A percentile compares a stretch with the other conserved stretches of the same genome.
phyloP scores from a whole-genome alignment of 2,888 invertebrate species.

The Actias luna region DNA sequence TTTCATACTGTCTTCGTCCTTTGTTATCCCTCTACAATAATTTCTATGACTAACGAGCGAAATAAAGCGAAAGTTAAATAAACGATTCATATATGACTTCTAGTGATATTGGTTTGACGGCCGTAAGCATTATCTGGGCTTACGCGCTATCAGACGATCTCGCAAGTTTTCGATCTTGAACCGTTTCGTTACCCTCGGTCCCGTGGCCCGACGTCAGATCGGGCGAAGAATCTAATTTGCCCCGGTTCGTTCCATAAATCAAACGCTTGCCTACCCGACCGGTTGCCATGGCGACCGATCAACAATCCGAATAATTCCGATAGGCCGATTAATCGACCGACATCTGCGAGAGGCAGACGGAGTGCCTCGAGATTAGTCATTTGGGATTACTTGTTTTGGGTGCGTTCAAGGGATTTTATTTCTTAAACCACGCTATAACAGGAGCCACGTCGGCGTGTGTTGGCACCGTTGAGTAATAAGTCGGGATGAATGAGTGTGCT shows the following conservation, averaged over 20 bases:
- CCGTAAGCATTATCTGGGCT: background rate
- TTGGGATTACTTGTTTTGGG: constrained; percentile 52
- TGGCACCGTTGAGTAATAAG: constrained; percentile 35
- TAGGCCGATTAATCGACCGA: constrained; percentile 72
- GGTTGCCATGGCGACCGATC: constrained; percentile 57
- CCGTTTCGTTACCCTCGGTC: constrained; percentile 1
- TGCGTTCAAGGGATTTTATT: constrained; percentile 7
- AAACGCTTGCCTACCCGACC: constrained; percentile 21
- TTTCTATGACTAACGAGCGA: background rate
- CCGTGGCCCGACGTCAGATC: constrained; percentile 5
- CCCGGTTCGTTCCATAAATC: constrained; percentile 26
- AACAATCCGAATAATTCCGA: constrained; percentile 62
- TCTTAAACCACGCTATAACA: constrained; percentile 18
- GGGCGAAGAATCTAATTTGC: constrained; percentile 16
- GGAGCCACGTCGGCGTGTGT: constrained; percentile 27
- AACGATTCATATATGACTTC: background rate
- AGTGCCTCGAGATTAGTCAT: constrained; percentile 69
- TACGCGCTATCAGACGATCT: background rate
- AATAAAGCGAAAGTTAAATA: background rate
- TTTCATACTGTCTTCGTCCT: too few relatives aligned
- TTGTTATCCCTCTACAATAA: too few relatives aligned
- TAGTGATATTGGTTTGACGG: background rate
- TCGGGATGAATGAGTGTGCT: constrained; percentile 40
- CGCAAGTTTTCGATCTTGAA: background rate
- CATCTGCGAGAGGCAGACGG: constrained; percentile 67